These are phyloP conservation scores for Diplodus puntazzo DNA, from an alignment of 2,797 vertebrate species.

Conservation along the genomic window DNA sequence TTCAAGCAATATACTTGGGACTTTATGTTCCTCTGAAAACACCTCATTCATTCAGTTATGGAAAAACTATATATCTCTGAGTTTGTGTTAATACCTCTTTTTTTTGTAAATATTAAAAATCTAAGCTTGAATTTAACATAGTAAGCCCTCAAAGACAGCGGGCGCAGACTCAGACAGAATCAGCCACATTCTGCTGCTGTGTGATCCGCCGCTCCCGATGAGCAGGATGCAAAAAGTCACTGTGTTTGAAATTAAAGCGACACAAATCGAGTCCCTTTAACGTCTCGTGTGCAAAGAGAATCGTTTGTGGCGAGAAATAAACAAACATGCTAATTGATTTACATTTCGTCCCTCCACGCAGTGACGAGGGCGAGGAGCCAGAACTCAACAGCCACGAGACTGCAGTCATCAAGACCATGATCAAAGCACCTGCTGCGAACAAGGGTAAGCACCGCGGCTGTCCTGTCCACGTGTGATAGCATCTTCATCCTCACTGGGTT, in stretches of 20 bases:
- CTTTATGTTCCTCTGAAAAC: too few species aligned
- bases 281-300: not conserved
- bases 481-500: not conserved
- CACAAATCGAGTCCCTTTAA: not conserved
- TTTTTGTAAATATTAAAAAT: too few species aligned
- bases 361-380: slow-evolving; percentile 80
- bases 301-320: not conserved
- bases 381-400: slow-evolving; percentile 67
- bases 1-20: too few species aligned
- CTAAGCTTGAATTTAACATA: too few species aligned
- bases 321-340: slow-evolving; percentile 9
- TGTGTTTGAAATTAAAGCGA: not conserved
- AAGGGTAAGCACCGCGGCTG: slow-evolving; percentile 71
- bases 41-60: too few species aligned
- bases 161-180: not conserved
- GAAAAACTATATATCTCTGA: too few species aligned
- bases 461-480: not conserved
- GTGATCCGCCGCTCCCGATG: not conserved
- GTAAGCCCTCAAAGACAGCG: too few species aligned
- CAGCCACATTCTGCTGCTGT: not conserved
- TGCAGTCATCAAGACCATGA: slow-evolving; percentile 77
- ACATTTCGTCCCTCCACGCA: slow-evolving; percentile 65
- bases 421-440: slow-evolving; percentile 76
- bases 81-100: too few species aligned
- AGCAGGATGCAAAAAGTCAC: not conserved